Percentiles rank a stretch among this genome's conserved stretches.
These are phyloP conservation scores for Pheosia gnoma DNA, from an alignment of 2,888 invertebrate genomes.

Conservation along the genomic window DNA sequence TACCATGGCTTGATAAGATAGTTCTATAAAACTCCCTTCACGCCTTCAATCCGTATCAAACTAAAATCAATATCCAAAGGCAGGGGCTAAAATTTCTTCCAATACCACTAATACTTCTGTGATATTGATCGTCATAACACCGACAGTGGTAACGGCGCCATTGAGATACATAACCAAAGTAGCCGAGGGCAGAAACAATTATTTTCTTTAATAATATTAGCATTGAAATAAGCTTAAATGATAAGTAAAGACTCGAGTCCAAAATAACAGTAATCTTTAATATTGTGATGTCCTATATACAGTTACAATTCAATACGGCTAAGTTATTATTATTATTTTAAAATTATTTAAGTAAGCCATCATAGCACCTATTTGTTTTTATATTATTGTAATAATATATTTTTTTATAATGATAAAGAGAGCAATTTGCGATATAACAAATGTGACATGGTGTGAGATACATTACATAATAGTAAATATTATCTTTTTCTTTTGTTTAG, in stretches of 20 bases:
- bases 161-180: no score
- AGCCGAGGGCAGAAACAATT: no score
- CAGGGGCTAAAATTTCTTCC: no score
- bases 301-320: constrained; percentile 25
- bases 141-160: no score
- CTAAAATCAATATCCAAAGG: no score
- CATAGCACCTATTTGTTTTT: constrained; percentile 72
- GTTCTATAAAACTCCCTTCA: no score
- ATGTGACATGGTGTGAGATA: constrained; percentile 20
- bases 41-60: no score
- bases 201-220: constrained; percentile 18
- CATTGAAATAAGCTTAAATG: constrained; percentile 49
- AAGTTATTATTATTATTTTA: constrained; percentile 30
- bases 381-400: constrained; percentile 32
- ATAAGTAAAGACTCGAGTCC: constrained; percentile 30
- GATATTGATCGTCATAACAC: no score
- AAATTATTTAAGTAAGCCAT: constrained; percentile 70
- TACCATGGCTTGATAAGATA: no score
- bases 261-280: constrained; percentile 44
- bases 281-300: constrained; percentile 54
- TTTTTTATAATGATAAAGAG: constrained; percentile 36
- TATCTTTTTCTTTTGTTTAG: constrained; percentile 18
- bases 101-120: no score
- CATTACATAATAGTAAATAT: constrained; percentile 20
- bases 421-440: constrained; percentile 31